A percentile compares a stretch with the other conserved stretches of the same genome.
phyloP scores from a whole-genome alignment of 2,888 invertebrate genomes.

The Pseudococcus jackbeardsleyi region DNA sequence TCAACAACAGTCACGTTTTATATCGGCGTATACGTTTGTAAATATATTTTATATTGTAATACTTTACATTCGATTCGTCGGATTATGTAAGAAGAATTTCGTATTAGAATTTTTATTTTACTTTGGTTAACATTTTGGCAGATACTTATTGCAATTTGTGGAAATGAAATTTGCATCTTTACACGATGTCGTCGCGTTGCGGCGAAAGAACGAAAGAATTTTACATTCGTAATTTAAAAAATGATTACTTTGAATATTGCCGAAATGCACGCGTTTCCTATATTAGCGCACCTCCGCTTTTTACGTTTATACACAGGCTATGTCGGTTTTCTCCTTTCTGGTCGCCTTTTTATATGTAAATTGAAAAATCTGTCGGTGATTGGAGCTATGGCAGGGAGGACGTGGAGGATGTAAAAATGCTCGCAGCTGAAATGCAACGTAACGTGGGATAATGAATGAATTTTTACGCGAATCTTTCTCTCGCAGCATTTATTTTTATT shows the following conservation, averaged over 20 bases:
- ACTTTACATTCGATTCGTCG: conserved; percentile 48
- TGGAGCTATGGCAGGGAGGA: background rate
- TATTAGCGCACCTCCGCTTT: background rate
- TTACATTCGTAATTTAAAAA: conserved; percentile 40
- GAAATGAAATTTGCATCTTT: conserved; percentile 34
- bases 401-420: conserved; percentile 17
- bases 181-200: background rate
- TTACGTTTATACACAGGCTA: background rate
- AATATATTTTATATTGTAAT: conserved; percentile 54
- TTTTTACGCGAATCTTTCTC: conserved; percentile 44
- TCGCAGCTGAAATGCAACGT: conserved; percentile 34
- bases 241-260: conserved; percentile 28
- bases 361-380: conserved; percentile 49
- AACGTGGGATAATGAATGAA: conserved; percentile 31
- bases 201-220: background rate
- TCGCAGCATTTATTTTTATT: conserved; percentile 20
- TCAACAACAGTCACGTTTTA: conserved; percentile 50
- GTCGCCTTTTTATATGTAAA: conserved; percentile 46
- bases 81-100: conserved; percentile 49
- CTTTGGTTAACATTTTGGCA: conserved; percentile 38
- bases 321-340: background rate
- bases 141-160: conserved; percentile 27
- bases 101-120: conserved; percentile 41
- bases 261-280: conserved; percentile 15
- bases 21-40: conserved; percentile 40